These are phyloP conservation scores for Pontoporia blainvillei DNA, from an alignment of 2,113 vertebrate genomes.

Conservation along the genomic window DNA sequence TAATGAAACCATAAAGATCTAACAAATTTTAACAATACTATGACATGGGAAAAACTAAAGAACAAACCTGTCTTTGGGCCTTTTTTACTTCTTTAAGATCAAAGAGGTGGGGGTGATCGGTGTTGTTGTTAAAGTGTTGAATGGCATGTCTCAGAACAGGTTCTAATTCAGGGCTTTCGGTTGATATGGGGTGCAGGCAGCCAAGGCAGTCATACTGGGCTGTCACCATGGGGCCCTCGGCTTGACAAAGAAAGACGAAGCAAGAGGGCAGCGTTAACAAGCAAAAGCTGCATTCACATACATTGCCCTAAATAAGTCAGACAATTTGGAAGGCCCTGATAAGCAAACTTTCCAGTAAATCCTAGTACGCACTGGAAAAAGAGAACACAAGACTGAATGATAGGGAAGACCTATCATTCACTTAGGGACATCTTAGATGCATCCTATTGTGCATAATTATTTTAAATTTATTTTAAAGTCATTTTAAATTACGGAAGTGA, in stretches of 20 bases:
- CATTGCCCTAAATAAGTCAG: background rate
- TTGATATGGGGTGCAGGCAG: slow-evolving; percentile 78
- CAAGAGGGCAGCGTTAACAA: background rate
- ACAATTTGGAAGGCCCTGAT: background rate
- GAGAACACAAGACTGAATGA: background rate
- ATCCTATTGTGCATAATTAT: background rate
- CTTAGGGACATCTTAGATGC: background rate
- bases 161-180: slow-evolving; percentile 73
- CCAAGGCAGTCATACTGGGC: slow-evolving; percentile 79
- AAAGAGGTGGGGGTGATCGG: slow-evolving; percentile 78
- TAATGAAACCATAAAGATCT: background rate
- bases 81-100: slow-evolving; percentile 72
- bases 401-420: background rate
- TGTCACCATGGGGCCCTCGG: background rate
- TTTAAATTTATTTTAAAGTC: slow-evolving; percentile 11
- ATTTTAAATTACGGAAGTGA: background rate
- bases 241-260: slow-evolving; percentile 71
- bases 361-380: background rate
- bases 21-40: background rate
- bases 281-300: background rate
- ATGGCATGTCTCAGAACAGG: slow-evolving; percentile 80
- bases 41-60: slow-evolving; percentile 27
- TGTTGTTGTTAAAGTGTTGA: slow-evolving; percentile 81
- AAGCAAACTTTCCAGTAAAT: background rate
- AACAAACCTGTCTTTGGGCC: slow-evolving; percentile 87